Base-by-base conservation (phyloP, 2,888 invertebrate species). In the Lysandra coridon region DNA sequence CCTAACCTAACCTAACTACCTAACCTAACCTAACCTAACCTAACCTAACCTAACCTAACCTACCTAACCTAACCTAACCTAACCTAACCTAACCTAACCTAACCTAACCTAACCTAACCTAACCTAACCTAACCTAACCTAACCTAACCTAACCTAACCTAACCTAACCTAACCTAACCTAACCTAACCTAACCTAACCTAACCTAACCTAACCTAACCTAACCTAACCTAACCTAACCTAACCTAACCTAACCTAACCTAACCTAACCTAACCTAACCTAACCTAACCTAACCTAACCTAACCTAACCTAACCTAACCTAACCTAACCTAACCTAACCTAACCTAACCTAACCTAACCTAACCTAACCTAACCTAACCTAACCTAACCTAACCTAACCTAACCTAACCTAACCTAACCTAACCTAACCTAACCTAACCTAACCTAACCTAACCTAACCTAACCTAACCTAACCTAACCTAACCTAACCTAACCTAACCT, bases 281-380 rank as follows among this genome's bases (percentile, higher is more conserved):
- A 81, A 81, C 81, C 81, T 81, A 81, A 81, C 81, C 81, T 80
- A 81, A 81, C 81, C 81, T 81, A 81, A 81, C 81, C 81, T 81
- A 80, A 81, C 81, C 81, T 80, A 80, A 81, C 80, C 81, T 79
- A 81, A 81, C 81, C 81, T 80, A 81, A 81, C 81, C 73, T 78
- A 78, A 78, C 69, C 74, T 69, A 64, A 40, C 44, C n/a, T 49
- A 73, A 40, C 81, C 78, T 78, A 78, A 78, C 78, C 78, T 78
- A 78, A 78, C 78, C 78, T 78, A 78, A 78, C 78, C 78, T 78
- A 78, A 78, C 78, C 78, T 78, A 78, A 78, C 78, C 78, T 78
- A 78, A 78, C 78, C 78, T 78, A 78, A 78, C 78, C 78, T 78
- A 78, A 78, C 78, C 78, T 78, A 78, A 78, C 78, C 78, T 78